Evolutionary conservation across 2,797 vertebrate species (phyloP).

Genomic region (Enteromius treurensis): DNA sequence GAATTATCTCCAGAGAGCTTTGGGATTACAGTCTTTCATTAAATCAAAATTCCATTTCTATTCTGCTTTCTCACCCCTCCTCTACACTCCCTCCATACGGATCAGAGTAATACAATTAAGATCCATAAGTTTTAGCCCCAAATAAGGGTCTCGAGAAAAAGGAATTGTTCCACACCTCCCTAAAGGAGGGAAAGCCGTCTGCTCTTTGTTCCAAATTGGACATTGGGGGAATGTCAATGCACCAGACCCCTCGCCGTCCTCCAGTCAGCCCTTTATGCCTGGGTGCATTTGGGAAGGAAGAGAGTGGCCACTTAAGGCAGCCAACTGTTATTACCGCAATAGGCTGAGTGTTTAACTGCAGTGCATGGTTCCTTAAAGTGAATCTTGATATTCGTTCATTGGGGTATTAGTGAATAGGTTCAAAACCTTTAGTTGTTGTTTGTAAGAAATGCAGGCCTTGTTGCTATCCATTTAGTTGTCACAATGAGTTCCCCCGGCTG

Average conservation of each 20-base stretch:
- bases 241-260: slow-evolving; percentile 1
- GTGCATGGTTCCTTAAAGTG: not conserved
- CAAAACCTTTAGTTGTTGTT: slow-evolving; percentile 24
- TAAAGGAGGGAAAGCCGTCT: slow-evolving; percentile 61
- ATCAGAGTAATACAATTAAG: slow-evolving; percentile 79
- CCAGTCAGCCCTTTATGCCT: not conserved
- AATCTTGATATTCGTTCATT: slow-evolving; percentile 19
- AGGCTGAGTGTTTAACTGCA: slow-evolving; percentile 18
- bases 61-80: slow-evolving; percentile 56
- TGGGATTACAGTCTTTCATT: slow-evolving; percentile 72
- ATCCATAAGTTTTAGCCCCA: slow-evolving; percentile 72
- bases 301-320: not conserved
- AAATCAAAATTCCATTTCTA: slow-evolving; percentile 76
- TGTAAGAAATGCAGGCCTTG: slow-evolving; percentile 3
- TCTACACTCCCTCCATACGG: slow-evolving; percentile 53
- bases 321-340: slow-evolving; percentile 16
- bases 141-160: slow-evolving; percentile 63
- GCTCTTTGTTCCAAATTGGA: slow-evolving; percentile 26
- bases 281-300: slow-evolving; percentile 1
- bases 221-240: slow-evolving; percentile 31
- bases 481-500: slow-evolving; percentile 19
- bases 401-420: slow-evolving; percentile 13
- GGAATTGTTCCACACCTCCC: slow-evolving; percentile 70
- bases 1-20: slow-evolving; percentile 64
- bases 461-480: slow-evolving; percentile 34